phyloP scores from a whole-genome alignment of 2,888 invertebrate genomes.

The Stenotaenia linearis region DNA sequence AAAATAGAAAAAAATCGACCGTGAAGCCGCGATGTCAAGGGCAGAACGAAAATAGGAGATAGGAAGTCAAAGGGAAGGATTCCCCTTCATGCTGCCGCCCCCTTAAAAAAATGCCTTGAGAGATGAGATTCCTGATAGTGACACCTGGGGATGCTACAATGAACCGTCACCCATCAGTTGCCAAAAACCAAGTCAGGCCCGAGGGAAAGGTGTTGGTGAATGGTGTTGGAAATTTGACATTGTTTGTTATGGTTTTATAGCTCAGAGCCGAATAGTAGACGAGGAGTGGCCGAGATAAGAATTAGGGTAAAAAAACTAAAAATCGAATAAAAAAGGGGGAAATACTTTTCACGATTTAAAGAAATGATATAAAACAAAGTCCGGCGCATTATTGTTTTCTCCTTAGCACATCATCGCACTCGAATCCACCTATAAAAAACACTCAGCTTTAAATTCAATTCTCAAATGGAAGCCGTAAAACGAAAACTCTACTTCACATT shows the following conservation, averaged over 20 bases:
- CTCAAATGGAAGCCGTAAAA: not conserved
- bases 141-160: conserved; percentile 10
- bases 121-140: not conserved
- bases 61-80: not conserved
- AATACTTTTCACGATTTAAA: not conserved
- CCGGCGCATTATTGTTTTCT: conserved; percentile 3
- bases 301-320: not conserved
- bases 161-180: conserved; percentile 1
- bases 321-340: not conserved
- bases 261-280: not conserved
- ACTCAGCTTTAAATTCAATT: conserved; percentile 14
- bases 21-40: not conserved
- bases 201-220: conserved; percentile 4
- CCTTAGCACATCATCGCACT: not conserved
- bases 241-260: not conserved
- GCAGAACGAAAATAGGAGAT: not conserved
- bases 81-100: not conserved
- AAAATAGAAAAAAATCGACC: not conserved
- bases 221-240: not conserved
- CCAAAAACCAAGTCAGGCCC: not conserved
- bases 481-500: not conserved
- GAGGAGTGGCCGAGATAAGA: not conserved
- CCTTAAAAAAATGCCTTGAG: not conserved
- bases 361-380: not conserved
- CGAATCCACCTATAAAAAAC: not conserved